A percentile compares a stretch with the other conserved stretches of the same genome.
phyloP scores from a whole-genome alignment of 35 echinoderm and acorn worm genomes.

The Heliocidaris erythrogramma region DNA sequence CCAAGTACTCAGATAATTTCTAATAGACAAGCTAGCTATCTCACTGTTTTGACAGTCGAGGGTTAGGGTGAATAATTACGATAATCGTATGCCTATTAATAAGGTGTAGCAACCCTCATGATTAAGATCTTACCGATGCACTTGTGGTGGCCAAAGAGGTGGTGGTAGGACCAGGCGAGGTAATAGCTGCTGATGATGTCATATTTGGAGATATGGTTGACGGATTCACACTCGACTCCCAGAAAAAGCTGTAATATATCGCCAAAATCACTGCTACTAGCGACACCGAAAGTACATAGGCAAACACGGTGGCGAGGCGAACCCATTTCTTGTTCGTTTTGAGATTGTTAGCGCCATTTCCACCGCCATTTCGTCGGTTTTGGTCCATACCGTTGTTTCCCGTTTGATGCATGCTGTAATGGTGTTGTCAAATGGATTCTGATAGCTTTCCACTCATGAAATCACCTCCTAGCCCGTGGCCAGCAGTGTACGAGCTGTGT shows the following conservation, averaged over 20 bases:
- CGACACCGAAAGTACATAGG: constrained; percentile 92
- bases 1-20: too few species aligned
- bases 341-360: constrained; percentile 66
- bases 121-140: not conserved
- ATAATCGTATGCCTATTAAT: not conserved
- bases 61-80: not conserved
- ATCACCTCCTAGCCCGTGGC: not conserved
- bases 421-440: not conserved
- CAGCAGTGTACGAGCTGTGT: not conserved
- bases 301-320: constrained; percentile 93
- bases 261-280: constrained; percentile 89
- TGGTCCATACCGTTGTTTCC: constrained; percentile 43
- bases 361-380: constrained; percentile 64
- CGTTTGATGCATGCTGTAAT: constrained; percentile 35
- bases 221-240: constrained; percentile 45
- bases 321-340: constrained; percentile 99
- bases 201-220: constrained; percentile 14
- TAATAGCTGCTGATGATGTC: not conserved
- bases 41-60: too few species aligned
- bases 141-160: not conserved
- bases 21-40: too few species aligned
- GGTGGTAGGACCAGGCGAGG: not conserved
- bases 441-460: not conserved
- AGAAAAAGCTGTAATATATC: constrained; percentile 97
- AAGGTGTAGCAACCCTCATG: not conserved